Evolutionary conservation across 2,888 invertebrate species (phyloP), one percentile per base, ranked within the genome.

Genomic region (Liposcelis brunnea): DNA sequence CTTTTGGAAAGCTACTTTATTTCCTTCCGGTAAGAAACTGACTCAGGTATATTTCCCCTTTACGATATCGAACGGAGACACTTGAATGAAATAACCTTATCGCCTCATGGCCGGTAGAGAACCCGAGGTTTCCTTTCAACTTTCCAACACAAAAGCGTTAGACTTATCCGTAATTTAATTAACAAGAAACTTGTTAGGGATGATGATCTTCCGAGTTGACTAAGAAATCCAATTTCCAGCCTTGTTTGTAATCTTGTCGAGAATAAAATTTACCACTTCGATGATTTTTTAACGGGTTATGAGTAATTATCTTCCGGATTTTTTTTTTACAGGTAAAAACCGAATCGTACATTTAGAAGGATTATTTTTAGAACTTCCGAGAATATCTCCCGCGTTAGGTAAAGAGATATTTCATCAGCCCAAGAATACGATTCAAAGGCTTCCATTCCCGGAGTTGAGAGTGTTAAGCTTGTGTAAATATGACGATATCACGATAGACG

Each of bases 331-430:
- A 10, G 51, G 47, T 14, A 47, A 47, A 33, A 44, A 49, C 14
- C 35, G 47, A 14, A 42, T 40, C 8, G 49, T 46, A 18, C 49
- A 48, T n/a, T 47, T 58, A n/a, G 52, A 54, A 35, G 56, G 55
- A 1, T 26, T 58, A 5, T 56, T 56, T 44, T 49, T 58, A 8
- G 58, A 58, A 46, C 56, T 55, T 1, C 58, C 58, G 1, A 47
- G 57, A 21, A 54, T 56, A 32, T 36, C 50, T 2, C 49, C 51
- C 10, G 46, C 47, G 1, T 50, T 51, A 8, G 46, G 52, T 12
- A 42, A 49, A 14, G 48, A 49, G 11, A 31, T 55, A 4, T 53
- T 55, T 26, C 44, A 37, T 2, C 18, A 26, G 12, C 7, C 14
- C 16, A 31, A 18, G n/a, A 26, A 26, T 12, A 34, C 11, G 11